A percentile compares a stretch with the other conserved stretches of the same genome.
phyloP scores from a whole-genome alignment of 2,888 invertebrate species.

The Mesochorus sp. region DNA sequence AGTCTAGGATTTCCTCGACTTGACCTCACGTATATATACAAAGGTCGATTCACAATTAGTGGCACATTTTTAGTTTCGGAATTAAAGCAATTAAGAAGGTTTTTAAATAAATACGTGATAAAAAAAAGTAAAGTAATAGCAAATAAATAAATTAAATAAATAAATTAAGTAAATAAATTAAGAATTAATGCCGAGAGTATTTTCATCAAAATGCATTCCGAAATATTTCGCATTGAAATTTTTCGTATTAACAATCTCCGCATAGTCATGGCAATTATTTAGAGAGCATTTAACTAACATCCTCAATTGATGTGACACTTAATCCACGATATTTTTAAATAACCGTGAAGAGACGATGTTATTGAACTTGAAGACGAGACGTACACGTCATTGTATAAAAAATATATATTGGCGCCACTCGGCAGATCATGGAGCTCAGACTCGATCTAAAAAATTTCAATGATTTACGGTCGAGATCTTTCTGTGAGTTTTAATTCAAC shows the following conservation, averaged over 20 bases:
- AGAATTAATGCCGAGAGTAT: too few relatives aligned
- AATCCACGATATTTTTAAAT: constrained; percentile 11
- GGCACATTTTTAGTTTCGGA: not conserved
- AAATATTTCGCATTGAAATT: too few relatives aligned
- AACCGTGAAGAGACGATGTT: constrained; percentile 10
- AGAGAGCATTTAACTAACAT: not conserved
- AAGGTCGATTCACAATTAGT: not conserved
- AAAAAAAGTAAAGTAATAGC: too few relatives aligned
- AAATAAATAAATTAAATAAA: too few relatives aligned
- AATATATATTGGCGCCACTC: constrained; percentile 12
- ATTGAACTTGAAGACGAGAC: constrained; percentile 30
- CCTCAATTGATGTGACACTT: constrained; percentile 13
- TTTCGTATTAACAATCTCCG: not conserved
- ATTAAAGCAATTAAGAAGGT: too few relatives aligned
- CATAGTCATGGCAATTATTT: constrained; percentile 5
- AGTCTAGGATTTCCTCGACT: constrained; percentile 16
- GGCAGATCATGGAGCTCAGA: not conserved
- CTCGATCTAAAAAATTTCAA: constrained; percentile 21
- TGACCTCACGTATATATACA: constrained; percentile 13
- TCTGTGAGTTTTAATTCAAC: constrained; percentile 5
- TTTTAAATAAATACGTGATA: too few relatives aligned
- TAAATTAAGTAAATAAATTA: too few relatives aligned
- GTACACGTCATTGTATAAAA: constrained; percentile 34
- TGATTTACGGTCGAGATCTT: constrained; percentile 11
- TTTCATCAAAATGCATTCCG: not conserved